These are phyloP conservation scores for Python bivittatus DNA, from an alignment of 2,113 vertebrate genomes.

Conservation along the genomic window DNA sequence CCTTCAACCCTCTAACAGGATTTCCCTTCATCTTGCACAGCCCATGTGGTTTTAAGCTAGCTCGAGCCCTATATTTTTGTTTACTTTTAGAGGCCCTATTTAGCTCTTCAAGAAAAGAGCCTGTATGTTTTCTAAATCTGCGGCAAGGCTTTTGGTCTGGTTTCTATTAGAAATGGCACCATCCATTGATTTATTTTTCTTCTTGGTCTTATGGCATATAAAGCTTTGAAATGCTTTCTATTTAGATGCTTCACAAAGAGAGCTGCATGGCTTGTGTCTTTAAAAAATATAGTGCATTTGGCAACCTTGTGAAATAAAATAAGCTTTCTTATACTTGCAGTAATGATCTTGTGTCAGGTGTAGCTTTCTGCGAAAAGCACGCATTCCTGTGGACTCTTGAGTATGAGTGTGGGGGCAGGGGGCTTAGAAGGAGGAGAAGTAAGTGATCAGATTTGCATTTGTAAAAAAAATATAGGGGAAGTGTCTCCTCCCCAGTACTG, in stretches of 20 bases:
- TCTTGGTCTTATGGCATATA: slow-evolving; percentile 39
- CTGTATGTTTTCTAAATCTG: slow-evolving; percentile 37
- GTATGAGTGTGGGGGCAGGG: background rate
- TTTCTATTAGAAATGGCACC: slow-evolving; percentile 69
- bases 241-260: slow-evolving; percentile 48
- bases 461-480: background rate
- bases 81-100: slow-evolving; percentile 63
- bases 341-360: background rate
- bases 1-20: slow-evolving; percentile 34
- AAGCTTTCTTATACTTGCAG: slow-evolving; percentile 10
- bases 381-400: background rate
- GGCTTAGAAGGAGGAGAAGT: too few relatives aligned
- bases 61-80: slow-evolving; percentile 56
- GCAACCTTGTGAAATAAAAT: slow-evolving; percentile 28
- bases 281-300: slow-evolving; percentile 39
- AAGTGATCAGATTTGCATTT: background rate
- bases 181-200: slow-evolving; percentile 60
- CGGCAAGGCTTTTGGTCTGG: slow-evolving; percentile 58
- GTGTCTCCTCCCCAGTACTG: background rate
- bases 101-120: slow-evolving; percentile 50
- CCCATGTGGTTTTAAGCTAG: slow-evolving; percentile 47
- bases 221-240: slow-evolving; percentile 37
- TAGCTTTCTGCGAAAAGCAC: background rate
- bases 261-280: slow-evolving; percentile 36
- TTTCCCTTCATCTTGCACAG: slow-evolving; percentile 47